A percentile compares a stretch with the other conserved stretches of the same genome.
Conservation (phyloP, 2,113 vertebrate species). For the Chamaetylas fuelleborni region DNA sequence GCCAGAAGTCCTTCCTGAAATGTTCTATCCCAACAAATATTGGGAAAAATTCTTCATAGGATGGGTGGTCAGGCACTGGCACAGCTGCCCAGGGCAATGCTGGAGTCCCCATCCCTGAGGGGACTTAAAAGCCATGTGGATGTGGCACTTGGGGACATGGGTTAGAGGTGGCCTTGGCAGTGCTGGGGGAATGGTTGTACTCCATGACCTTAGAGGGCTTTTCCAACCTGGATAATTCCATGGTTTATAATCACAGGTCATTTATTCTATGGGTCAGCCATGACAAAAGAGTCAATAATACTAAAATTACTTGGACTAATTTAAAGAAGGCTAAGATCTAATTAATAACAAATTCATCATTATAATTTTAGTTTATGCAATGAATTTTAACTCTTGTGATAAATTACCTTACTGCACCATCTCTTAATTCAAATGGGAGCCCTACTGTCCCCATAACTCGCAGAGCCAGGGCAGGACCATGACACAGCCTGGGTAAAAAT, state of each 20-base stretch:
- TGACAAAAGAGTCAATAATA: neutral
- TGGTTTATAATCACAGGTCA: neutral
- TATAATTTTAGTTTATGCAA: neutral
- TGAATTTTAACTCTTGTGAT: neutral
- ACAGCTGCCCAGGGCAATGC: neutral
- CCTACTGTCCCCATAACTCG: accelerated
- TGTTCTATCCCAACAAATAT: neutral
- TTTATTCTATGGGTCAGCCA: neutral
- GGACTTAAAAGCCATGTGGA: neutral
- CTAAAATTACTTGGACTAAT: neutral
- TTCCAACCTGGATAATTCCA: neutral
- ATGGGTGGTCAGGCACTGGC: neutral
- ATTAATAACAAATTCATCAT: neutral
- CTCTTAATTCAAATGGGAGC: neutral
- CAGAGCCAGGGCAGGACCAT: neutral
- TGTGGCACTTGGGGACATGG: neutral
- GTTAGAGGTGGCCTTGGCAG: neutral
- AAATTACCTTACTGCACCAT: neutral
- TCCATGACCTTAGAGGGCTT: neutral
- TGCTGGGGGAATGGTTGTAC: neutral
- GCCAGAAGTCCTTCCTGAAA: neutral
- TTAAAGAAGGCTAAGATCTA: neutral
- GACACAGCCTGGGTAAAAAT: neutral
- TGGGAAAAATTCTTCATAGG: neutral
- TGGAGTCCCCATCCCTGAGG: neutral